A percentile compares a stretch with the other conserved stretches of the same genome.
Evolutionary conservation across 2,797 vertebrate genomes (phyloP).

Genomic region (Onychomys torridus): DNA sequence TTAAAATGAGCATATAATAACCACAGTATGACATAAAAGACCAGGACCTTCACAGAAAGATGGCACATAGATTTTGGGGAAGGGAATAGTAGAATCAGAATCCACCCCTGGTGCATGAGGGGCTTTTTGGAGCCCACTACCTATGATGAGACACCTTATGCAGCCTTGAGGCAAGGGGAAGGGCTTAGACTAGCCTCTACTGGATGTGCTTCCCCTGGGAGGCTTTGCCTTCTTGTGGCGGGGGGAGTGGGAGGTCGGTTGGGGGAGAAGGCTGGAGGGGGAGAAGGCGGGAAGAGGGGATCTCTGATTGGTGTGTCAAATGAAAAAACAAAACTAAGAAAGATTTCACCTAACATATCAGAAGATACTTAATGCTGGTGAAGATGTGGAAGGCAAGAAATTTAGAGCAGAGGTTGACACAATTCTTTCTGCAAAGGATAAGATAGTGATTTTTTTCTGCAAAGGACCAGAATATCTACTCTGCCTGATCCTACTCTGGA

Average conservation of each 20-base stretch:
- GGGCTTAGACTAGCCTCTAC: no score
- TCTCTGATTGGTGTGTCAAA: no score
- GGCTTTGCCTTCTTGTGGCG: no score
- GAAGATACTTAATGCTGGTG: slow-evolving; percentile 42
- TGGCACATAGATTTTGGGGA: slow-evolving; percentile 3
- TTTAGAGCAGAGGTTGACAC: slow-evolving; percentile 33
- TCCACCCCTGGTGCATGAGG: no score
- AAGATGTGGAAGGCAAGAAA: slow-evolving; percentile 1
- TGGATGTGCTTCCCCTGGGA: no score
- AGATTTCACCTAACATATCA: slow-evolving; percentile 4
- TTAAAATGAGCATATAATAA: slow-evolving; percentile 43
- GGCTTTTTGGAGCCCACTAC: no score
- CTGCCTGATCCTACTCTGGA: background rate
- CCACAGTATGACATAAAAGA: background rate
- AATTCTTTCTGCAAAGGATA: slow-evolving; percentile 2
- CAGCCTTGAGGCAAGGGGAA: no score
- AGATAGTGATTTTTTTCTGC: background rate
- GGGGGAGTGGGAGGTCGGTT: no score
- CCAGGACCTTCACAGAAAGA: slow-evolving; percentile 40
- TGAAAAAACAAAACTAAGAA: slow-evolving; percentile 40
- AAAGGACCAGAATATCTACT: background rate
- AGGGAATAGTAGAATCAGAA: slow-evolving; percentile 9
- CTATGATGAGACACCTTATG: no score
- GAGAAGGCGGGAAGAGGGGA: no score
- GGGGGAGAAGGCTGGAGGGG: no score